Evolutionary conservation across 2,888 invertebrate species (phyloP), one percentile per base, ranked within the genome.

Genomic region (Chrysolina haemoptera): DNA sequence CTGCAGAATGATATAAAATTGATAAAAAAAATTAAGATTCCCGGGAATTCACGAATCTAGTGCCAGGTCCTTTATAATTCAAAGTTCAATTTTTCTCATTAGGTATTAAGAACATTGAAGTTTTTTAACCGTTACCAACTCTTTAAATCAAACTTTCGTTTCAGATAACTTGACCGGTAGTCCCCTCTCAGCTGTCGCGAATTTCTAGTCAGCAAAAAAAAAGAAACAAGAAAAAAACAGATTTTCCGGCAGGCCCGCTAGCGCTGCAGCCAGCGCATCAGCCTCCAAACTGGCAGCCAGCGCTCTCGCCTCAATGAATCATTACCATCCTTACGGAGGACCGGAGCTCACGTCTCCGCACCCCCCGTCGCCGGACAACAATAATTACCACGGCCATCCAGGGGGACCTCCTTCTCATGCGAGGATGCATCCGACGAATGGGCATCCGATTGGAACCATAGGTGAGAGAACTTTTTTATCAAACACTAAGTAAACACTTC

Each of bases 211-310:
- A 59, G 14, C 12, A 22, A 59, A n/a, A 27, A 18, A 16, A 10
- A 18, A n/a, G 8, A 10, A 16, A 11, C 16, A 22, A 27, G 18
- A 46, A 27, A 27, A 27, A 27, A 27, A 27, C 5, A 3, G 6
- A 63, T 46, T 64, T 48, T 46, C 50, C 35, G 18, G 27, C 41
- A 62, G 27, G 16, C 43, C 46, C 62, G 62, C 35, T n/a, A 48
- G 80, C 81, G 80, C 80, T 79, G 48, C 76, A 72, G 77, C 72
- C 72, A 75, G 81, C 79, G 78, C 79, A 75, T 74, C 75, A 73
- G 70, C 91, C 92, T 91, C 91, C 95, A 95, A 94, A 92, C 95
- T 95, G 94, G 94, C 94, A 91, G 94, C 94, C 92, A 93, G 94
- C 90, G 89, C 92, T 88, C 91, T 93, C 89, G 91, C 93, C 90